These are phyloP conservation scores for Metopia argyrocephala DNA, from an alignment of 2,888 invertebrate species.

Conservation along the genomic window DNA sequence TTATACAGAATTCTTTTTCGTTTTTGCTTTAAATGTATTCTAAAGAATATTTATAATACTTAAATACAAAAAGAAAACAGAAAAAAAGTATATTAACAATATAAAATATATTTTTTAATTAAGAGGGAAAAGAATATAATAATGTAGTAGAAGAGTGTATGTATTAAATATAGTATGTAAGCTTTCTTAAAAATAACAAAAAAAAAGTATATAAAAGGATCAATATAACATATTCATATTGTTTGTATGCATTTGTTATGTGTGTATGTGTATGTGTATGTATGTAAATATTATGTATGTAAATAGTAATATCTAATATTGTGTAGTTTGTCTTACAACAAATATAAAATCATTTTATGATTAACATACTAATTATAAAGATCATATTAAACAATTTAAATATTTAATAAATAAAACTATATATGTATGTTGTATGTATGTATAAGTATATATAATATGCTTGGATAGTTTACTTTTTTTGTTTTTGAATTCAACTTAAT, in stretches of 20 bases:
- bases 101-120: too few species aligned
- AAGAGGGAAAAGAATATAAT: too few species aligned
- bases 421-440: slow-evolving; percentile 27
- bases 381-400: slow-evolving; percentile 46
- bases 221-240: too few species aligned
- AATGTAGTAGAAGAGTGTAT: too few species aligned
- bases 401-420: slow-evolving; percentile 31
- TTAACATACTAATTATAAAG: slow-evolving; percentile 39
- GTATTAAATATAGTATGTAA: too few species aligned
- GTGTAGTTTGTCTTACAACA: slow-evolving; percentile 35
- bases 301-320: slow-evolving; percentile 29
- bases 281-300: slow-evolving; percentile 21
- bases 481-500: slow-evolving; percentile 50
- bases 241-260: slow-evolving; percentile 15
- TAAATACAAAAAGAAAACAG: too few species aligned
- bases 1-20: too few species aligned
- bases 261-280: slow-evolving; percentile 17
- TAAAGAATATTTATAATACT: too few species aligned
- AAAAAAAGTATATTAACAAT: too few species aligned
- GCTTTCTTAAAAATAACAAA: too few species aligned
- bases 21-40: too few species aligned
- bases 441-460: background rate
- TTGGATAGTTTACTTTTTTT: background rate
- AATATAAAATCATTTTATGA: slow-evolving; percentile 62
- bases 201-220: too few species aligned